These are phyloP conservation scores for Metallyticus violacea DNA, from an alignment of 2,888 invertebrate species.

Conservation along the genomic window DNA sequence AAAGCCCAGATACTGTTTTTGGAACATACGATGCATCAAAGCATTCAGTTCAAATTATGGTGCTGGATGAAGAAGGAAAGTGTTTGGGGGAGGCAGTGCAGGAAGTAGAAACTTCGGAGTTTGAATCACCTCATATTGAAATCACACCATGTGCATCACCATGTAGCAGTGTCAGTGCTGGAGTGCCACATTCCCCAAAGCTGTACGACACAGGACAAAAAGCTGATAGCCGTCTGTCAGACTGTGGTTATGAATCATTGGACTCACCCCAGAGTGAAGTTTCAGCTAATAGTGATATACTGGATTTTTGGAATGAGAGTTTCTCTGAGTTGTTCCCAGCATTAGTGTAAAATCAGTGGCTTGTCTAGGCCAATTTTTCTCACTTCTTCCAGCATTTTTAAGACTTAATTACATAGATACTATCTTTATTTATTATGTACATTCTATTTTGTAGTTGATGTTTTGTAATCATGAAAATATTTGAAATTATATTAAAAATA, in stretches of 20 bases:
- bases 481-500: too few relatives aligned
- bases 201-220: not conserved
- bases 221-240: slow-evolving; percentile 44
- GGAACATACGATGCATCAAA: slow-evolving; percentile 70
- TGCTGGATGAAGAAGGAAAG: slow-evolving; percentile 57
- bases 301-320: slow-evolving; percentile 67
- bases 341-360: slow-evolving; percentile 54
- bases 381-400: not conserved
- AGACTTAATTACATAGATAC: too few relatives aligned
- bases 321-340: slow-evolving; percentile 76
- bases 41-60: slow-evolving; percentile 70
- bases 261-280: slow-evolving; percentile 52
- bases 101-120: slow-evolving; percentile 42
- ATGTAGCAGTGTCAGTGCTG: not conserved
- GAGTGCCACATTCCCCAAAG: not conserved
- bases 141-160: slow-evolving; percentile 1
- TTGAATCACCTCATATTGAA: not conserved
- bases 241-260: slow-evolving; percentile 65
- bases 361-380: not conserved
- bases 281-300: slow-evolving; percentile 49
- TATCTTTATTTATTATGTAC: not conserved
- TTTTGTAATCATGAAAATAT: too few relatives aligned
- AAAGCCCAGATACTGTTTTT: slow-evolving; percentile 50
- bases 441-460: not conserved
- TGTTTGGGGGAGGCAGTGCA: slow-evolving; percentile 51